phyloP scores from a whole-genome alignment of 2,113 vertebrate species.

The Puma concolor region DNA sequence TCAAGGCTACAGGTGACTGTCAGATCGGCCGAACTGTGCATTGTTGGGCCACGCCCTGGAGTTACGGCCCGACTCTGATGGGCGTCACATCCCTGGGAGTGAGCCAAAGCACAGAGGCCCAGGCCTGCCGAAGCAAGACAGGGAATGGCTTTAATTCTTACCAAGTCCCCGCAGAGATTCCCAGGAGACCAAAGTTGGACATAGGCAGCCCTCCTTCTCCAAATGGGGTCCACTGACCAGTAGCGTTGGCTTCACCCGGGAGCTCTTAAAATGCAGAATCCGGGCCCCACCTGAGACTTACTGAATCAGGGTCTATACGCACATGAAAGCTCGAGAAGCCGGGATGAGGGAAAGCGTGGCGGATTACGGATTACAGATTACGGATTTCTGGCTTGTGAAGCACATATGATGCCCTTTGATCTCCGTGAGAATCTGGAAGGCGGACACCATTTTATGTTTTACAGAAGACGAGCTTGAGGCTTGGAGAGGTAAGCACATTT shows the following conservation, averaged over 20 bases:
- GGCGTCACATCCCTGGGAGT: background rate
- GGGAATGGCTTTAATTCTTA: background rate
- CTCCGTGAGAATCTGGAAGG: background rate
- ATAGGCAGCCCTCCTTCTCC: too few species aligned
- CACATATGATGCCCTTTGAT: rapidly evolving
- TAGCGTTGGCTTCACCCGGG: rapidly evolving
- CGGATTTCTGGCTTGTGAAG: background rate
- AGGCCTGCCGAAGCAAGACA: too few species aligned
- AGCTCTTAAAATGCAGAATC: background rate
- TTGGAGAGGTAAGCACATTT: background rate
- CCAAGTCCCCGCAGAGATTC: background rate
- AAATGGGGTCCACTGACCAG: rapidly evolving
- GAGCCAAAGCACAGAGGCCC: background rate
- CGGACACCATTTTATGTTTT: too few species aligned
- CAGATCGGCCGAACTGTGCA: rapidly evolving
- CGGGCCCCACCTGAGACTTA: background rate
- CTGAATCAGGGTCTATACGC: rapidly evolving
- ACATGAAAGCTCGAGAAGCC: background rate
- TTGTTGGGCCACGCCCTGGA: background rate
- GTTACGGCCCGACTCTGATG: rapidly evolving
- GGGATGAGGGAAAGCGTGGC: rapidly evolving
- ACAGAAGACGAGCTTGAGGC: background rate
- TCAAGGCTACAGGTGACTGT: rapidly evolving
- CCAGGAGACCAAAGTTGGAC: background rate
- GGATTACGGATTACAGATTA: rapidly evolving